Evolutionary conservation across 1,140 invertebrate species (phyloP), one percentile per base, ranked within the genome.

Genomic region (Drosophila tani): DNA sequence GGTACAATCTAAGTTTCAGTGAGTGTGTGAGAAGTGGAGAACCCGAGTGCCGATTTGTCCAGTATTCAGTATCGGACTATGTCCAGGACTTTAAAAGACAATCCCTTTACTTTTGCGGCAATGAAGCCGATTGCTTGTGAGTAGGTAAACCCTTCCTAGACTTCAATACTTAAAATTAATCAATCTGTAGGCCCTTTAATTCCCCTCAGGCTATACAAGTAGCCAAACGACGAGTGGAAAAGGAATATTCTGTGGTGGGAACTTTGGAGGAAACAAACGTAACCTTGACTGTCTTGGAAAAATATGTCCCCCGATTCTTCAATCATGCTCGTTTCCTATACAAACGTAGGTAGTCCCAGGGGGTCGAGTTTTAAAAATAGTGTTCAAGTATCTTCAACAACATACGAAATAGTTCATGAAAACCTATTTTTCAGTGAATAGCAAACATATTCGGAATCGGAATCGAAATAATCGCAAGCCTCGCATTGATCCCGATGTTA

Each of bases 1-100:
- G 97, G 97, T 93, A 97, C 5, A 97, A 96, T 91, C 98, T 97
- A 95, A 97, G 97, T 93, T 98, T 97, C 91, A 97, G 97, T 91
- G 95, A 96, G 3, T 98, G 97, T 82, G 97, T 98, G 11, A 93
- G 97, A 60, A 95, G 95, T 51, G 96, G 95, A 1, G 96, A 97
- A 92, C 94, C 96, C n/a, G 97, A 98, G 93, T 98, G 97, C 79
- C 95, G 95, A 67, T 98, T 97, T 91, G 88, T 96, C 5, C 95
- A 95, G 74, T 96, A 96, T 0, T 96, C 96, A 79, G 95, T 96
- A 0, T 95, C 95, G 66, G 96, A 97, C 91, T 95, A 96, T 11
- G 96, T 97, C 63, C 96, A 96, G 14, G 96, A 97, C 93, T 96
- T 97, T 91, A 90, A 71, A 50, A 93, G 97, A 35, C 97, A 97